phyloP scores from a whole-genome alignment of 2,113 vertebrate species.

The Neotragus moschatus region DNA sequence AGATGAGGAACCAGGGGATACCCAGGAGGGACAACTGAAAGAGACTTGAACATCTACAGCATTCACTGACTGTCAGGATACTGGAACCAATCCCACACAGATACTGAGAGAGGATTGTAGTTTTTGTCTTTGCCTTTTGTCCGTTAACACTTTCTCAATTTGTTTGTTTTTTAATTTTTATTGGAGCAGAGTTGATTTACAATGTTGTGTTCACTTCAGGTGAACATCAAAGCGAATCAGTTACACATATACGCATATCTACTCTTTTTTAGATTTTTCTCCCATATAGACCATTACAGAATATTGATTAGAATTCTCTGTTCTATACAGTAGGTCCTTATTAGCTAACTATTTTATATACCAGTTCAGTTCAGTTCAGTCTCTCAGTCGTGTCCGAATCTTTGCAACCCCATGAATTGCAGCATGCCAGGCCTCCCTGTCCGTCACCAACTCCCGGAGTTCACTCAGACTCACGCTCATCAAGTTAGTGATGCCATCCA shows the following conservation, averaged over 20 bases:
- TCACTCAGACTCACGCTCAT: too few relatives aligned
- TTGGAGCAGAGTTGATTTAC: background rate
- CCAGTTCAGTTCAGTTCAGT: too few relatives aligned
- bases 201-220: background rate
- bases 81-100: background rate
- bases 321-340: background rate
- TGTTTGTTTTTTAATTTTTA: background rate
- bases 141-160: background rate
- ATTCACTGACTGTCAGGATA: background rate
- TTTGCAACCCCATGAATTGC: too few relatives aligned
- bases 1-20: background rate
- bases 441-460: too few relatives aligned
- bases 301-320: background rate
- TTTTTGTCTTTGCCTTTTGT: background rate
- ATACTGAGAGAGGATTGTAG: background rate
- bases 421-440: too few relatives aligned
- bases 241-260: background rate
- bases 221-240: background rate
- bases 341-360: background rate
- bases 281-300: background rate
- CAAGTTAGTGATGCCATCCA: too few relatives aligned
- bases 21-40: background rate
- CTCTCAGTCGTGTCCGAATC: fast-evolving
- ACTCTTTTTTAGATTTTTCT: background rate
- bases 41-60: background rate